Evolutionary conservation across 64 coral and sea anemone genomes (phyloP), one percentile per base, ranked within the genome.

Genomic region (Trachythela sp.): DNA sequence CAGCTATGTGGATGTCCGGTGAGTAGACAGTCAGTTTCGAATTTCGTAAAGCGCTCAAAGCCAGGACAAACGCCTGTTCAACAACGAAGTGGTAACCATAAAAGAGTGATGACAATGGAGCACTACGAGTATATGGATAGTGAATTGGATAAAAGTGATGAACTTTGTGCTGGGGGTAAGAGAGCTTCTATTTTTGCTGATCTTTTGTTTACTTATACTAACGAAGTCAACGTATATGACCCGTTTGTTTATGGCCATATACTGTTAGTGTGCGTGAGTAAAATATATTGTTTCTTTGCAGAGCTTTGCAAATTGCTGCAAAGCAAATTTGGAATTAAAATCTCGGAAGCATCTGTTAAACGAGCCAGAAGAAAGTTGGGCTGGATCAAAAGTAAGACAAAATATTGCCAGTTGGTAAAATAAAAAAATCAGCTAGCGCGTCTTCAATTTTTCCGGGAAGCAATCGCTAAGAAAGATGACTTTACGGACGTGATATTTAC

Each of bases 341-440:
- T 72, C 17, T 72, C 68, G 11, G 68, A 72, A 26, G 33, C 68
- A 27, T 1, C 68, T 35, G 33, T 72, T 35, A 72, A 72, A 72
- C 17, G 33, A 72, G 33, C n/a, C 68, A 27, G 33, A 35, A 72
- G 29, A 72, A 72, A 72, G 33, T 26, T 72, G 29, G 1, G 68
- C 1, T 72, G 68, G 68, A 72, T 72, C 29, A 72, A 72, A 9
- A 72, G 68, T 26, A 26, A 26, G 24, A 14, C 68, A 13, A 72
- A 72, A 72, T 72, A 72, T 72, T 72, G 68, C 26, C 68, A 72
- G 18, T 26, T 72, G 33, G 68, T 72, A 35, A 72, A 72, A 72
- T 14, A 72, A 35, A 72, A 72, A 35, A 72, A 72, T 26, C 24
- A 13, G 29, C 10, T 72, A 31, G 68, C 68, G 68, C 17, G 68